Conservation (phyloP, 2,113 vertebrate species). For the Lagenorhynchus albirostris region DNA sequence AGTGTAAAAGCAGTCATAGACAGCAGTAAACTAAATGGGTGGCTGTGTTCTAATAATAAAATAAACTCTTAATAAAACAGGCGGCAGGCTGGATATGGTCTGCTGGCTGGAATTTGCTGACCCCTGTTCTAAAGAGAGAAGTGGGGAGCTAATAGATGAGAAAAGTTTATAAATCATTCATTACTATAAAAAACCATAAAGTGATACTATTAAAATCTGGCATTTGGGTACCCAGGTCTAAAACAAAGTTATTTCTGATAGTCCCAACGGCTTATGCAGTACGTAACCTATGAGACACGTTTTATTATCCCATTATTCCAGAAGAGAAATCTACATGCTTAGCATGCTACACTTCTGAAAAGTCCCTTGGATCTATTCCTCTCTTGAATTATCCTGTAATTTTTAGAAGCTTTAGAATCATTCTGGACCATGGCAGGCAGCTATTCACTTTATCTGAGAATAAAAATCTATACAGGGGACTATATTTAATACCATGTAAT, state of each 20-base stretch:
- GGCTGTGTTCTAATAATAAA: background rate
- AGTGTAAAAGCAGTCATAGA: background rate
- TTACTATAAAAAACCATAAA: background rate
- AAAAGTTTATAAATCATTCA: background rate
- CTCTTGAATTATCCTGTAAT: background rate
- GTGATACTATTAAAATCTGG: background rate
- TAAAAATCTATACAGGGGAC: background rate
- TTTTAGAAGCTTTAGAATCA: background rate
- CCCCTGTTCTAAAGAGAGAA: background rate
- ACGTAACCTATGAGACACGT: background rate
- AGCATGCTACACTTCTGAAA: background rate
- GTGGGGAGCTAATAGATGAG: background rate
- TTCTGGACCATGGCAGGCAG: background rate
- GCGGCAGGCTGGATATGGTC: background rate
- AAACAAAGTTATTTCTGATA: background rate
- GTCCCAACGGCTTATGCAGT: background rate
- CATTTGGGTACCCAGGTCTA: background rate
- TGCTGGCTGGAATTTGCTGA: background rate
- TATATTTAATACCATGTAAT: no score
- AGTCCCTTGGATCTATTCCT: background rate
- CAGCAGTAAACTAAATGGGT: background rate
- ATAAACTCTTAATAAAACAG: background rate
- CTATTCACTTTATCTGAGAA: background rate
- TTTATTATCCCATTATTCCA: background rate
- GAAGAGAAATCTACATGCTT: background rate